Base-by-base conservation (phyloP, 2,113 vertebrate species). In the Oreochromis tanganicae region DNA sequence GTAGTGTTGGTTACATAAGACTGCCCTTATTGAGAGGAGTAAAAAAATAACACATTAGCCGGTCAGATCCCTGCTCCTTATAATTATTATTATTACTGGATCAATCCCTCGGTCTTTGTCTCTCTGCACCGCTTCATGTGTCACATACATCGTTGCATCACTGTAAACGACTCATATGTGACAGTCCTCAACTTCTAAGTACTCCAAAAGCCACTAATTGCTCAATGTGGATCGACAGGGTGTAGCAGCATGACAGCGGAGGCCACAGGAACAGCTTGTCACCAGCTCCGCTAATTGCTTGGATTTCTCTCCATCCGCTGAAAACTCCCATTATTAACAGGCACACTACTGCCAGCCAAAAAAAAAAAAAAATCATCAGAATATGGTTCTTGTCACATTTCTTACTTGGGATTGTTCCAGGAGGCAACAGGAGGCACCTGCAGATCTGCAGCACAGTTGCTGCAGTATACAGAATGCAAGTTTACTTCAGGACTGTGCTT, bases 231-330 rank as follows among this genome's bases (percentile, higher is more conserved):
- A 89, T 82, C 57, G 34, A 68, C 79, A 82, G 85, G 85, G 85
- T 89, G 85, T 87, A 86, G 81, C 85, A 6, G 80, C 55, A 48
- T 56, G 59, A 21, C 34, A 27, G 81, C 36, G 2, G 36, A 82
- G 82, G 75, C 80, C 80, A 84, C 85, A 90, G 91, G 87, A 93
- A 89, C 75, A 79, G 88, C 82, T 83, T 89, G 93, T 93, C 92
- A 90, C 78, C 90, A 89, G 85, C 93, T 85, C 5, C 2, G 80
- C 87, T 94, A 93, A 94, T 93, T 90, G 89, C 92, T 88, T 34
- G 50, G 29, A 85, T 85, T 85, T 84, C 82, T 84, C 55, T 88
- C 59, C 5, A 54, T 71, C 21, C 9, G 4, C 55, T 8, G 43
- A 90, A 88, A 87, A 84, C 81, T 91, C 71, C 71, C 56, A 71